Evolutionary conservation across 2,797 vertebrate species (phyloP).

Genomic region (Phrynocephalus vlangalii): DNA sequence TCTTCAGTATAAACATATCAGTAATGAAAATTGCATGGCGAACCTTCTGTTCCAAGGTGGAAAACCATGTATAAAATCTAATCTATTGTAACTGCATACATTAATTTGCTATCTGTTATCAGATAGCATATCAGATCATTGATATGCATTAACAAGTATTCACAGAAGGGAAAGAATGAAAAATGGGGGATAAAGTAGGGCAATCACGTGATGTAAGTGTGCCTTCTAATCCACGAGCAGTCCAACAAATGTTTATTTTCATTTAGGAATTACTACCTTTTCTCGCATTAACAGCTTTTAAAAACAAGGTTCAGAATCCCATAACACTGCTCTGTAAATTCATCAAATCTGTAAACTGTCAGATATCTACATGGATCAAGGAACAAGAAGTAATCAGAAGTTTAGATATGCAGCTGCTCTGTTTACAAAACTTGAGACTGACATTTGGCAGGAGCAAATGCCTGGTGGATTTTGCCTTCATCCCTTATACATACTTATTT

Average conservation of each 20-base stretch:
- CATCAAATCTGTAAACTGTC: neutral
- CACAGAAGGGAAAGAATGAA: neutral
- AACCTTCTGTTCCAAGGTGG: slow-evolving; percentile 38
- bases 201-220: neutral
- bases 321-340: slow-evolving; percentile 6
- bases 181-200: neutral
- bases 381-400: slow-evolving; percentile 6
- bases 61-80: slow-evolving; percentile 63
- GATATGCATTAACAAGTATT: too few species aligned
- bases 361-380: neutral
- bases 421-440: slow-evolving; percentile 1
- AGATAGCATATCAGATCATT: too few species aligned
- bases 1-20: slow-evolving; percentile 31
- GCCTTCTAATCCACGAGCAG: neutral
- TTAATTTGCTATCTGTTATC: neutral
- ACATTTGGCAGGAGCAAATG: neutral
- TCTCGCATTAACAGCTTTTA: neutral
- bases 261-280: neutral
- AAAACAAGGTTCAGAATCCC: slow-evolving; percentile 10
- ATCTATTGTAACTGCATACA: neutral
- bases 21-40: slow-evolving; percentile 44
- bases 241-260: neutral
- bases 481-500: neutral
- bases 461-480: neutral
- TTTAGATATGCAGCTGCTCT: neutral